A percentile compares a stretch with the other conserved stretches of the same genome.
Conservation (phyloP, 2,113 vertebrate genomes). For the Anarrhichthys ocellatus region DNA sequence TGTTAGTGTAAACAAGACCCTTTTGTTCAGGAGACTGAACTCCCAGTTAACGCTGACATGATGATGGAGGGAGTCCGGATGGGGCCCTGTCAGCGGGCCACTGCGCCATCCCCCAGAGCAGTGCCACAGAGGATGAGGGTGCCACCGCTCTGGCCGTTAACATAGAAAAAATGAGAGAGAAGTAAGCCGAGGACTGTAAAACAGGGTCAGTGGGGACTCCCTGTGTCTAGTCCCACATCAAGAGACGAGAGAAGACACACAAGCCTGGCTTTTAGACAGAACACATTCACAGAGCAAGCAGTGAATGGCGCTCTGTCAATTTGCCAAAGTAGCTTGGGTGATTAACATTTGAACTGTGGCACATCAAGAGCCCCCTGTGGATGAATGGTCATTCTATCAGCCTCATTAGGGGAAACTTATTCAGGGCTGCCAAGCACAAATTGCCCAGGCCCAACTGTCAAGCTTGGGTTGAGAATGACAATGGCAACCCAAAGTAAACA, state of each 20-base stretch:
- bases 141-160: constrained; percentile 61
- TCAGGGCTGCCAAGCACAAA: constrained; percentile 80
- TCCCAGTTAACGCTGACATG: constrained; percentile 75
- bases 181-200: constrained; percentile 70
- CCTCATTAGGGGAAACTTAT: constrained; percentile 78
- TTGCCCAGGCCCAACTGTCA: constrained; percentile 75
- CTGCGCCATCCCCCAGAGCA: constrained; percentile 45
- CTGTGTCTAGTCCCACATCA: constrained; percentile 51
- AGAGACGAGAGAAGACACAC: constrained; percentile 67
- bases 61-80: constrained; percentile 81
- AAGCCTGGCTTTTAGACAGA: constrained; percentile 67
- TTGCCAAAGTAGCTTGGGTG: constrained; percentile 81
- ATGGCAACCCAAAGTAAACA: constrained; percentile 70
- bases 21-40: constrained; percentile 70
- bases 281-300: constrained; percentile 67
- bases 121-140: constrained; percentile 54
- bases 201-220: constrained; percentile 71
- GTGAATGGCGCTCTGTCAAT: constrained; percentile 80
- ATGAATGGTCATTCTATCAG: constrained; percentile 81
- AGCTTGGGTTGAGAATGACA: constrained; percentile 71
- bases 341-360: constrained; percentile 84
- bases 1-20: constrained; percentile 65
- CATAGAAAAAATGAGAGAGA: constrained; percentile 46
- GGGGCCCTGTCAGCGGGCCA: constrained; percentile 64
- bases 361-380: constrained; percentile 77